Percentiles rank a stretch among this genome's conserved stretches.
Evolutionary conservation across 1,140 invertebrate genomes (phyloP).

Genomic region (Mercenaria mercenaria): DNA sequence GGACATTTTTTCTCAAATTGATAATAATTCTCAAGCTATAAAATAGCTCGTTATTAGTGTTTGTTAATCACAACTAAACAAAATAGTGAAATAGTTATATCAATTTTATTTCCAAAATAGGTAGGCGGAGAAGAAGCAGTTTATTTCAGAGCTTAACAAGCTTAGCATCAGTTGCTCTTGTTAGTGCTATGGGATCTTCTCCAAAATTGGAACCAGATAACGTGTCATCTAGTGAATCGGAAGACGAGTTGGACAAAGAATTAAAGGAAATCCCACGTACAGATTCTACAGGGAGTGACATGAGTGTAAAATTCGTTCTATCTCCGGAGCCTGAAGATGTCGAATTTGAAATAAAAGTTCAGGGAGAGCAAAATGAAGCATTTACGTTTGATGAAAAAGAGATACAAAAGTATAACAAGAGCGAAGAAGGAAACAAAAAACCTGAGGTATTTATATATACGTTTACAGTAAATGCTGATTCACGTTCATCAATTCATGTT

Average conservation of each 20-base stretch:
- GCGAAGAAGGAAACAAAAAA: neutral
- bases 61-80: too few species aligned
- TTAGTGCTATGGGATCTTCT: conserved; percentile 45
- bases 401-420: neutral
- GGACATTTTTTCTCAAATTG: too few species aligned
- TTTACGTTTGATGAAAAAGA: conserved; percentile 42
- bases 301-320: neutral
- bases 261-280: too few species aligned
- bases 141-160: conserved; percentile 57
- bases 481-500: neutral
- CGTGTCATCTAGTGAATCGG: neutral
- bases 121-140: conserved; percentile 48
- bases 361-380: neutral
- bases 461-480: neutral
- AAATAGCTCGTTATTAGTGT: too few species aligned
- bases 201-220: neutral
- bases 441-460: neutral
- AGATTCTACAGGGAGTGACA: neutral
- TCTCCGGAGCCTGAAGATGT: conserved; percentile 33
- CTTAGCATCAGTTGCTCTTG: conserved; percentile 56
- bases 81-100: too few species aligned
- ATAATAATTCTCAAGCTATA: too few species aligned
- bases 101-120: too few species aligned
- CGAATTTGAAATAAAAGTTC: neutral
- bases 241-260: conserved; percentile 2